A percentile compares a stretch with the other conserved stretches of the same genome.
These are phyloP conservation scores for Limenitis camilla DNA, from an alignment of 2,888 invertebrate genomes.

Conservation along the genomic window DNA sequence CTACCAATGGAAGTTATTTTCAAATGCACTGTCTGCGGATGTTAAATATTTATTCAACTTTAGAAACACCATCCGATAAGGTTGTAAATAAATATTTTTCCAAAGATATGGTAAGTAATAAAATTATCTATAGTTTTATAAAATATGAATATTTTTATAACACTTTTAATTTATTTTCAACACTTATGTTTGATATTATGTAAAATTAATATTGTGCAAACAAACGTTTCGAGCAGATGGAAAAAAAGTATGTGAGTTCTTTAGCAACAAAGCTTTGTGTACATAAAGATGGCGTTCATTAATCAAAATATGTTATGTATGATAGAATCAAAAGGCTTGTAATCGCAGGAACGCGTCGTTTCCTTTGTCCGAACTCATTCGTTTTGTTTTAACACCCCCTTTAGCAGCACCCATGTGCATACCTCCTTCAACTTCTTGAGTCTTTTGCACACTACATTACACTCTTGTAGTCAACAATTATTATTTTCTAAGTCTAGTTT, in stretches of 20 bases:
- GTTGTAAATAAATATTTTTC: not conserved
- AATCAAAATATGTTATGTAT: constrained; percentile 71
- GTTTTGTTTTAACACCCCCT: constrained; percentile 74
- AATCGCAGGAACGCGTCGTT: constrained; percentile 56
- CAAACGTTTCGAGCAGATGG: constrained; percentile 14
- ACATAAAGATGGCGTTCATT: constrained; percentile 45
- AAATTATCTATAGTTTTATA: not conserved
- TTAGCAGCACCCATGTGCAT: constrained; percentile 61
- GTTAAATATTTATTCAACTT: too few relatives aligned
- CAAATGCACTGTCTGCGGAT: too few relatives aligned
- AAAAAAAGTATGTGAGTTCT: constrained; percentile 15
- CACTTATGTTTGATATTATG: not conserved
- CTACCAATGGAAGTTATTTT: too few relatives aligned
- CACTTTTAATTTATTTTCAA: too few relatives aligned
- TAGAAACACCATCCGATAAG: too few relatives aligned
- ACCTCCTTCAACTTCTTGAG: constrained; percentile 48
- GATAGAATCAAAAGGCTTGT: constrained; percentile 62
- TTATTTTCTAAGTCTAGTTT: not conserved
- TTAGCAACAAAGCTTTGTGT: constrained; percentile 24
- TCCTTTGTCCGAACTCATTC: constrained; percentile 72
- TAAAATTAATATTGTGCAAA: constrained; percentile 8
- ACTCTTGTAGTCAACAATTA: constrained; percentile 9
- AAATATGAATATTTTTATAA: not conserved
- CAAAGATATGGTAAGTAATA: not conserved
- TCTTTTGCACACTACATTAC: constrained; percentile 30